Conservation (phyloP, 1,140 invertebrate genomes). For the Atta cephalotes region DNA sequence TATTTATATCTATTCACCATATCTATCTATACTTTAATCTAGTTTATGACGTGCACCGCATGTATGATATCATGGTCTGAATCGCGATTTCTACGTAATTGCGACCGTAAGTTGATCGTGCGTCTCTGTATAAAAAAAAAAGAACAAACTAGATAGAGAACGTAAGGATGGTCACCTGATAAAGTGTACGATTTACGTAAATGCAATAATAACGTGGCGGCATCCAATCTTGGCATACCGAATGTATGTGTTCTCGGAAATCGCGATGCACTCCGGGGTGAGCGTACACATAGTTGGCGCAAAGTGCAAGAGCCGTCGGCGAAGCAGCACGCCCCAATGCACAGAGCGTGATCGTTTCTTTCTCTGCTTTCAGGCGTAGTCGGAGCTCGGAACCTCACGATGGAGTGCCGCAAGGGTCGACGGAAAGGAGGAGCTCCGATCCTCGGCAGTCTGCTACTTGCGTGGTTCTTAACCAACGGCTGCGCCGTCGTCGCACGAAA, state of each 20-base stretch:
- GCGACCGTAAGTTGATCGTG: background rate
- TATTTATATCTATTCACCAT: background rate
- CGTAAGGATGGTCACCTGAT: background rate
- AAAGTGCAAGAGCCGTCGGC: constrained; percentile 18
- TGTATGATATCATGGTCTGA: background rate
- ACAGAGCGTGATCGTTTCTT: constrained; percentile 43
- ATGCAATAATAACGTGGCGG: constrained; percentile 35
- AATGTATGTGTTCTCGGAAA: constrained; percentile 42
- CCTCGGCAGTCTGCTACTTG: constrained; percentile 82
- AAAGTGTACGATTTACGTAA: constrained; percentile 50
- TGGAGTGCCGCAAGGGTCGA: constrained; percentile 85
- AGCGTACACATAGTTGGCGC: constrained; percentile 16
- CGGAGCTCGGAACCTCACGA: constrained; percentile 83
- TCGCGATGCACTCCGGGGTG: constrained; percentile 34
- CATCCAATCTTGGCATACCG: background rate
- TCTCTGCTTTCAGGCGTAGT: constrained; percentile 83
- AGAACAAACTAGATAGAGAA: background rate
- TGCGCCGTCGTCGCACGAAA: constrained; percentile 82
- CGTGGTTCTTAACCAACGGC: constrained; percentile 83
- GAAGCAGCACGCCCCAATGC: constrained; percentile 22
- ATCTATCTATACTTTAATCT: constrained; percentile 27
- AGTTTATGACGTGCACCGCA: background rate
- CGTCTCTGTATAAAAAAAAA: background rate
- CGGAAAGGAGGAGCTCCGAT: constrained; percentile 81
- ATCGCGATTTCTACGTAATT: constrained; percentile 42